These are phyloP conservation scores for Synanthedon tipuliformis DNA, from an alignment of 2,888 invertebrate genomes.

Conservation along the genomic window DNA sequence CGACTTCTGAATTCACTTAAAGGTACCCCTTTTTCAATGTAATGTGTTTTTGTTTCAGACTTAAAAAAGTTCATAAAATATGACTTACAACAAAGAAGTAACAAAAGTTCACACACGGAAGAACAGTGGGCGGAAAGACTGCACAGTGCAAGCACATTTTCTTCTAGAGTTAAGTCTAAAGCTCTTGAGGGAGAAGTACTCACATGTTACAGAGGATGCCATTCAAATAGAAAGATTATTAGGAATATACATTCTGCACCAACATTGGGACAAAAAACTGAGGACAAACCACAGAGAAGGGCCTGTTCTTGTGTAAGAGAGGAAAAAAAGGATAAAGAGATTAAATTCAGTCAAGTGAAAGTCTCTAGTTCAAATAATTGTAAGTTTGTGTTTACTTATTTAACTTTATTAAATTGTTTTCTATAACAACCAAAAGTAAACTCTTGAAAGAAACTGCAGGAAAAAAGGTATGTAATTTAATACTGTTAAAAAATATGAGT, in stretches of 20 bases:
- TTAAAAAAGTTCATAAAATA: slow-evolving; percentile 76
- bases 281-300: slow-evolving; percentile 30
- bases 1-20: too few species aligned
- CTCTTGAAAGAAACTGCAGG: too few species aligned
- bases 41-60: slow-evolving; percentile 49
- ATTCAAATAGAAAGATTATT: slow-evolving; percentile 16
- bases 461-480: too few species aligned
- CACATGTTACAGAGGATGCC: slow-evolving; percentile 37
- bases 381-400: slow-evolving; percentile 22
- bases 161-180: slow-evolving; percentile 49
- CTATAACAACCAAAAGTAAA: too few species aligned
- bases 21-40: too few species aligned
- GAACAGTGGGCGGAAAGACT: slow-evolving; percentile 45
- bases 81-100: slow-evolving; percentile 55
- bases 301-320: slow-evolving; percentile 49
- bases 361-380: slow-evolving; percentile 35
- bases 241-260: slow-evolving; percentile 45
- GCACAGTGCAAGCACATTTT: slow-evolving; percentile 59
- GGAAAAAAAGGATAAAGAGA: slow-evolving; percentile 32
- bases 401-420: too few species aligned
- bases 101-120: slow-evolving; percentile 13
- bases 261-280: slow-evolving; percentile 24
- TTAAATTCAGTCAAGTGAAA: slow-evolving; percentile 21
- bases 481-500: too few species aligned
- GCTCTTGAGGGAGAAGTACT: slow-evolving; percentile 17